These are phyloP conservation scores for Achroia grisella DNA, from an alignment of 1,140 invertebrate species.

Conservation along the genomic window DNA sequence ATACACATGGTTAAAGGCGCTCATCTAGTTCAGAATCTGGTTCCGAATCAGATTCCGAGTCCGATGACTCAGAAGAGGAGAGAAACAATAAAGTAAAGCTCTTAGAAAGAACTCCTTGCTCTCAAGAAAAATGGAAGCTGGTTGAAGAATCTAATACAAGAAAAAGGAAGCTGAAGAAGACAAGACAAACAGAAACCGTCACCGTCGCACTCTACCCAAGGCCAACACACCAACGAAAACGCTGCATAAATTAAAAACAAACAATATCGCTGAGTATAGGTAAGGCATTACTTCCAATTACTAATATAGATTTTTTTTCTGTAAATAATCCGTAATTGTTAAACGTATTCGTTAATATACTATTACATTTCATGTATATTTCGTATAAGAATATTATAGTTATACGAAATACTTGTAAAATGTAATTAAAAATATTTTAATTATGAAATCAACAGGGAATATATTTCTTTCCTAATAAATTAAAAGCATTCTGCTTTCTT, in stretches of 20 bases:
- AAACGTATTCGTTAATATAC: too few species aligned
- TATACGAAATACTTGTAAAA: neutral
- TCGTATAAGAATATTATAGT: neutral
- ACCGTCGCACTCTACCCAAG: constrained; percentile 60
- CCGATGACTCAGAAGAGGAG: constrained; percentile 89
- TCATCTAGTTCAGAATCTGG: constrained; percentile 82
- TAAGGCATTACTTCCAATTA: constrained; percentile 24
- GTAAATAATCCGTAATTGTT: too few species aligned
- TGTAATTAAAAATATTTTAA: too few species aligned
- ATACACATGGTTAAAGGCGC: constrained; percentile 59
- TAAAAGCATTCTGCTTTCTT: too few species aligned
- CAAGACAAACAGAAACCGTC: constrained; percentile 80
- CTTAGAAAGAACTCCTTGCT: constrained; percentile 90
- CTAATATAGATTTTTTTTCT: too few species aligned
- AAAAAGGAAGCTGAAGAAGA: constrained; percentile 85
- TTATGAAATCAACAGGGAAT: too few species aligned
- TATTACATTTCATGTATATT: too few species aligned
- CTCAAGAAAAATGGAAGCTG: constrained; percentile 93
- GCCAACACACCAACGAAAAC: constrained; percentile 48
- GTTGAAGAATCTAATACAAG: constrained; percentile 88
- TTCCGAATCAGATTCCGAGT: constrained; percentile 83
- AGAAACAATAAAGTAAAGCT: constrained; percentile 87
- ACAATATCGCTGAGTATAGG: constrained; percentile 63
- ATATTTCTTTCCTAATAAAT: too few species aligned
- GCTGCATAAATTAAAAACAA: constrained; percentile 55